Evolutionary conservation across 2,888 invertebrate species (phyloP), one percentile per base, ranked within the genome.

Genomic region (Meiosimyza platycephala): DNA sequence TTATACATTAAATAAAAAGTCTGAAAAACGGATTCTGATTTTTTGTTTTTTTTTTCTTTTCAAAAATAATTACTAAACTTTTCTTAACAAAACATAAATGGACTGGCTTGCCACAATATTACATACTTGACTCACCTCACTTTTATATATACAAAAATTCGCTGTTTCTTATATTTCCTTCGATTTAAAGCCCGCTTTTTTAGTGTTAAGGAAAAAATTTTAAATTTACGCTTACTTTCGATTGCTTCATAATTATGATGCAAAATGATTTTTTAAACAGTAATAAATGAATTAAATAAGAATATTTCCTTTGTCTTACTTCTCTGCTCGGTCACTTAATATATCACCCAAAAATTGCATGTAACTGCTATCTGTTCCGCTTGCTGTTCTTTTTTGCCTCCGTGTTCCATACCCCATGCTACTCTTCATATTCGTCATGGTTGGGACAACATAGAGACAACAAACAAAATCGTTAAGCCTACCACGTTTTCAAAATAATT

Each of bases 311-410:
- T 65, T 67, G 67, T 71, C 57, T 55, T 28, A 57, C 51, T 50
- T 48, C 48, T 48, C 64, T 64, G 72, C 75, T 77, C 76, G 74
- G 73, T 78, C 77, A 78, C 77, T 75, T 75, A 75, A 75, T 74
- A 75, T 78, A 77, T 78, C 77, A 78, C 78, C 72, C 76, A 75
- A 77, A 75, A 40, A 76, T 76, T 70, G 70, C 63, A 48, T 51
- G 2, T 63, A 18, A 33, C 63, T 62, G 13, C 47, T 70, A 33
- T 16, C 54, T 33, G 28, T 9, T 52, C 52, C 11, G 9, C 48
- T 33, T 63, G 54, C 16, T 54, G 54, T 13, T 54, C 6, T 6
- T 54, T 54, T 54, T 54, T 54, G 7, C 2, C 51, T 51, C 4
- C 4, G 5, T n/a, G 6, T 5, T 15, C 51, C 13, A 51, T 54